Conservation (phyloP, 2,797 vertebrate species). For the Coendou prehensilis region DNA sequence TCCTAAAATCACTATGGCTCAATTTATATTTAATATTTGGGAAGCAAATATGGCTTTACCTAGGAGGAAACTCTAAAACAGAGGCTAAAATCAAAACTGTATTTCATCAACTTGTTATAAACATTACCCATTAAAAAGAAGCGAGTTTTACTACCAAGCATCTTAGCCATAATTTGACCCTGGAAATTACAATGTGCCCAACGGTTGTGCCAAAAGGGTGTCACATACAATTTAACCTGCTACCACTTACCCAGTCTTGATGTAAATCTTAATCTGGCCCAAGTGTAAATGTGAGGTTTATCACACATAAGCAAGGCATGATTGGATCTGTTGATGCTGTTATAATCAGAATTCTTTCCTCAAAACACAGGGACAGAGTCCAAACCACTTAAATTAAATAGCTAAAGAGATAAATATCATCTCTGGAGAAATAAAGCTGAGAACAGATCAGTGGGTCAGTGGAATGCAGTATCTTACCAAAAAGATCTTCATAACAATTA, state of each 20-base stretch:
- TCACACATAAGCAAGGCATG: no score
- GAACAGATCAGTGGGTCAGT: no score
- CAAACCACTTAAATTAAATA: no score
- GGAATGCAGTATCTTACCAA: no score
- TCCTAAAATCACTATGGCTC: not conserved
- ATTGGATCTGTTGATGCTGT: no score
- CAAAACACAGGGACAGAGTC: no score
- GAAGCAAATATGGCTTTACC: constrained; percentile 46
- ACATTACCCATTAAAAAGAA: constrained; percentile 7
- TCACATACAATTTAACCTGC: constrained; percentile 29
- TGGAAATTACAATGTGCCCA: constrained; percentile 5
- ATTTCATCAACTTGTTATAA: not conserved
- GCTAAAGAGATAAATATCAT: no score
- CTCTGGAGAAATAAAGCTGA: no score
- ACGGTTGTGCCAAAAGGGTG: not conserved
- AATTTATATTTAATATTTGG: constrained; percentile 62
- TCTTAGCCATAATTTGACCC: not conserved
- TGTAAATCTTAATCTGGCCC: not conserved
- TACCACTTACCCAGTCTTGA: not conserved
- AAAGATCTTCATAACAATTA: no score
- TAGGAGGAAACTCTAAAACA: constrained; percentile 18
- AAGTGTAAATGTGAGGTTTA: not conserved
- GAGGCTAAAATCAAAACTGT: not conserved
- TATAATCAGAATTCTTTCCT: no score
- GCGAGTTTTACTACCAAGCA: not conserved